A percentile compares a stretch with the other conserved stretches of the same genome.
These are phyloP conservation scores for Grammomys dolichurus DNA, from an alignment of 2,113 vertebrate genomes.

Conservation along the genomic window DNA sequence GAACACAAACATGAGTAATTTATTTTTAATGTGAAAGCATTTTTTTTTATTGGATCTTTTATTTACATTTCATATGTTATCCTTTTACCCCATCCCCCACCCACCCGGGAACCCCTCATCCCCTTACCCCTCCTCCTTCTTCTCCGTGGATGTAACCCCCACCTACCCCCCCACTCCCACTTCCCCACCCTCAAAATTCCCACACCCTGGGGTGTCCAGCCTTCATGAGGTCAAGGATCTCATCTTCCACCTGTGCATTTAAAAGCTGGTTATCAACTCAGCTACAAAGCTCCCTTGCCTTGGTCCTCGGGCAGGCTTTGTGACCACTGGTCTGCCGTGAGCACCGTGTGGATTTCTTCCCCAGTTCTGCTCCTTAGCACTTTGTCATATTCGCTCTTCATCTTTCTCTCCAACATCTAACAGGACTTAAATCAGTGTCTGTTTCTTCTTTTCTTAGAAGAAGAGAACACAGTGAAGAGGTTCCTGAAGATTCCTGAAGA, in stretches of 20 bases:
- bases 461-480: not conserved
- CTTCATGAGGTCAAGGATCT: no score
- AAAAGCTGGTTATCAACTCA: not conserved
- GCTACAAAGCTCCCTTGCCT: not conserved
- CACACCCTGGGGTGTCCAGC: no score
- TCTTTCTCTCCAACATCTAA: not conserved
- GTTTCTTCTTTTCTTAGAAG: not conserved
- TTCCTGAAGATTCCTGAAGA: not conserved
- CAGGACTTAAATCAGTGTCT: not conserved
- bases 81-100: no score
- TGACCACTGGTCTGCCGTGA: no score
- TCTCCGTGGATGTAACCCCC: no score
- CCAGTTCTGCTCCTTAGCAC: not conserved
- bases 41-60: not conserved
- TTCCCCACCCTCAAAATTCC: no score
- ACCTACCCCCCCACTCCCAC: no score
- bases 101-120: no score
- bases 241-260: not conserved
- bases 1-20: fast-evolving
- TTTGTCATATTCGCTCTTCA: not conserved
- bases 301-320: not conserved
- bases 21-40: not conserved
- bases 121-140: no score
- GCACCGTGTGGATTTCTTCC: not conserved
- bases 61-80: no score